Evolutionary conservation across 2,888 invertebrate species (phyloP).

Genomic region (Abscondita cerata): DNA sequence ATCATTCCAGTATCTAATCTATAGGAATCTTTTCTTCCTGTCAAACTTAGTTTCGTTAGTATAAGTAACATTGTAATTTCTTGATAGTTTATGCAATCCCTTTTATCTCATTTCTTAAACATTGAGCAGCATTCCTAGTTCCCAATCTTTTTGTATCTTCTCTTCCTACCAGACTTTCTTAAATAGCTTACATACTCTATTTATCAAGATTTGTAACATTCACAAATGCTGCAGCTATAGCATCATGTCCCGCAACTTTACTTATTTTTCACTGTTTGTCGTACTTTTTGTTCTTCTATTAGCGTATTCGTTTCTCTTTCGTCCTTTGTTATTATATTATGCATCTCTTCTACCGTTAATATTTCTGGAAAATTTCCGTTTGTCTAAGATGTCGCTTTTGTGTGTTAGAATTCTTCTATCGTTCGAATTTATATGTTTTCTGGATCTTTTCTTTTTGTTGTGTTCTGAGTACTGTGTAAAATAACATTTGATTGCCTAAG

Average conservation of each 20-base stretch:
- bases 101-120: neutral
- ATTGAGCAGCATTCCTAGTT: neutral
- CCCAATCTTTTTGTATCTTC: neutral
- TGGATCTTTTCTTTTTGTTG: neutral
- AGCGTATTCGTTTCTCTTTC: neutral
- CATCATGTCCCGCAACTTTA: neutral
- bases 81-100: neutral
- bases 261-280: neutral
- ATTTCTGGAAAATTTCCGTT: neutral
- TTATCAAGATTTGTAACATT: neutral
- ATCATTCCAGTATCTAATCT: slow-evolving; percentile 1
- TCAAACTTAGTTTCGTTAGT: neutral
- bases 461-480: slow-evolving; percentile 1
- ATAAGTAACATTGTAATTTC: neutral
- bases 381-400: neutral
- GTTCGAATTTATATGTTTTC: neutral
- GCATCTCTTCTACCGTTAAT: neutral
- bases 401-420: slow-evolving; percentile 1
- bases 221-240: neutral
- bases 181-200: neutral
- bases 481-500: neutral
- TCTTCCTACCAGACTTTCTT: neutral
- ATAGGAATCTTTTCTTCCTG: slow-evolving; percentile 1
- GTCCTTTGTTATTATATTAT: neutral
- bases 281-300: neutral